Evolutionary conservation across 2,888 invertebrate genomes (phyloP).

Genomic region (Carterocephalus palaemon): DNA sequence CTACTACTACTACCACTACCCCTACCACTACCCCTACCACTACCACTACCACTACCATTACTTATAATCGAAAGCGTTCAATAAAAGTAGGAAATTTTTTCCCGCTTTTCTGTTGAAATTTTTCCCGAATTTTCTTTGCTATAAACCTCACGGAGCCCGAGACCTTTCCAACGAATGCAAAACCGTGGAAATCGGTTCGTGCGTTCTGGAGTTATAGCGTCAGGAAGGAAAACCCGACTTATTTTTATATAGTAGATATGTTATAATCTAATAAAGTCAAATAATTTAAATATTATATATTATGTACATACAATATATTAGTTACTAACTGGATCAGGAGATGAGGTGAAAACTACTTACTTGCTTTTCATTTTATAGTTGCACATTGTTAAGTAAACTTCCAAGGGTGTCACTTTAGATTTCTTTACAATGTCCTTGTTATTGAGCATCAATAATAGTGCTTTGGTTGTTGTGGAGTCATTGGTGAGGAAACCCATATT

Average conservation of each 20-base stretch:
- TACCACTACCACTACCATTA: too few relatives aligned
- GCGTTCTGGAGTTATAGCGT: too few relatives aligned
- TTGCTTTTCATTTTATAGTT: constrained; percentile 81
- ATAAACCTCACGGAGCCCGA: too few relatives aligned
- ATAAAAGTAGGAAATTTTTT: too few relatives aligned
- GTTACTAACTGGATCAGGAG: neutral
- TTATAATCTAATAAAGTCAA: neutral
- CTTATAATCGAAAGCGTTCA: too few relatives aligned
- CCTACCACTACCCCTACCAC: too few relatives aligned
- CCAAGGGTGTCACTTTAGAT: constrained; percentile 65
- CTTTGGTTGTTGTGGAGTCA: constrained; percentile 69
- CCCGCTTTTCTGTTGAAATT: neutral
- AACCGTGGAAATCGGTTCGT: too few relatives aligned
- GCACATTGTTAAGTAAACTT: constrained; percentile 78
- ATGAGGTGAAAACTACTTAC: constrained; percentile 59
- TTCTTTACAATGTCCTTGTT: constrained; percentile 66
- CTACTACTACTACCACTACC: too few relatives aligned
- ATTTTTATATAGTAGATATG: too few relatives aligned
- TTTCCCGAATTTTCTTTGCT: too few relatives aligned
- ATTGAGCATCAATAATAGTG: constrained; percentile 72
- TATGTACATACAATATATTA: neutral
- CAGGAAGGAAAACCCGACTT: too few relatives aligned
- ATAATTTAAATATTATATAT: neutral
- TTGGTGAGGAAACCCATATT: constrained; percentile 79
- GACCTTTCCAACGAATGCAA: too few relatives aligned